phyloP scores from a whole-genome alignment of 2,113 vertebrate genomes.

The Tragelaphus strepsiceros region DNA sequence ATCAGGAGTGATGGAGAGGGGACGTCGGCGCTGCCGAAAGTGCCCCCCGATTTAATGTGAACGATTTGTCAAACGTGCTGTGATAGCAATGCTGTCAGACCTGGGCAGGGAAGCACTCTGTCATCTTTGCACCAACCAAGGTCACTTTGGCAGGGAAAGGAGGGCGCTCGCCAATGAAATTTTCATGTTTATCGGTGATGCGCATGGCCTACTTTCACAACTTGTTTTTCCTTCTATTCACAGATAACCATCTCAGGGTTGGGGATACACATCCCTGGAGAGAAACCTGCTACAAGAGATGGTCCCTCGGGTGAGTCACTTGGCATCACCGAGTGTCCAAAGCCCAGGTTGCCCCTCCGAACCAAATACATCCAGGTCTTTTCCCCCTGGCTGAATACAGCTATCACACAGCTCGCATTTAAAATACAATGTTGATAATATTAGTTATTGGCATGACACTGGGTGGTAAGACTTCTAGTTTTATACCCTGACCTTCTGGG shows the following conservation, averaged over 20 bases:
- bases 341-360: background rate
- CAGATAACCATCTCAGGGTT: conserved; percentile 38
- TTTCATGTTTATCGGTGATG: conserved; percentile 69
- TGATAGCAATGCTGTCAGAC: conserved; percentile 84
- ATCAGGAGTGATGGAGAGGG: conserved; percentile 92
- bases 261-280: conserved; percentile 1
- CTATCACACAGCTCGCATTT: background rate
- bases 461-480: background rate
- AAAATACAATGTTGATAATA: background rate
- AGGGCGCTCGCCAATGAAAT: conserved; percentile 75
- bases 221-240: conserved; percentile 61
- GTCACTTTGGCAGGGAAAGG: conserved; percentile 86
- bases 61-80: conserved; percentile 86
- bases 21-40: conserved; percentile 82
- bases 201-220: conserved; percentile 68
- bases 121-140: conserved; percentile 87
- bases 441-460: background rate
- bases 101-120: conserved; percentile 79
- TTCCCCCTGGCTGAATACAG: background rate
- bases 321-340: background rate
- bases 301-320: background rate
- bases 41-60: conserved; percentile 87
- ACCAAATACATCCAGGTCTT: background rate
- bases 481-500: background rate
- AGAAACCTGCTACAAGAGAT: background rate